Percentiles rank a stretch among this genome's conserved stretches.
Conservation (phyloP, 2,888 invertebrate species). For the Hydrotaea diabolus region DNA sequence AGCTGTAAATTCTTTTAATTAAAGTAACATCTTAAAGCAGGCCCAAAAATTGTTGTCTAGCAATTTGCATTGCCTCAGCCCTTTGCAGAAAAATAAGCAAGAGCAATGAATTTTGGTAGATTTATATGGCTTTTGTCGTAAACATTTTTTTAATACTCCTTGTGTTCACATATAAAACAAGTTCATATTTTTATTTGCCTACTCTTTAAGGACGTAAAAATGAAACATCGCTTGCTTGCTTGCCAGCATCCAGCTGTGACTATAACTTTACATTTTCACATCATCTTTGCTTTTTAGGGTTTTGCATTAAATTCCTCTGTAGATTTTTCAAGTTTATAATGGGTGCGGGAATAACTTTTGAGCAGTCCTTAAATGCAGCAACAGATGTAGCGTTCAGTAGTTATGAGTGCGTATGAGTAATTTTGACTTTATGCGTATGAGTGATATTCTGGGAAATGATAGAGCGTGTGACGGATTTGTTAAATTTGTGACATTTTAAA, state of each 20-base stretch:
- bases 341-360: neutral
- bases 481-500: neutral
- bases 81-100: neutral
- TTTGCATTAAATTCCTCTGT: neutral
- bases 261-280: conserved; percentile 12
- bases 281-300: neutral
- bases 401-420: neutral
- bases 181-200: neutral
- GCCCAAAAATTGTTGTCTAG: neutral
- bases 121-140: neutral
- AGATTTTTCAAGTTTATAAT: neutral
- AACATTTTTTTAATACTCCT: neutral
- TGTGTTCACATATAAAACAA: neutral
- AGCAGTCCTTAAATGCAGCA: neutral
- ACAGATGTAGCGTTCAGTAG: neutral
- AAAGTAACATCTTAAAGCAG: too few species aligned
- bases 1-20: too few species aligned
- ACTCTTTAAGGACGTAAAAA: neutral
- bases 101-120: neutral
- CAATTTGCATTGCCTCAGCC: neutral
- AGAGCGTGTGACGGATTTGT: neutral
- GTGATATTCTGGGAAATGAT: too few species aligned
- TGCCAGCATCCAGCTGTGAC: conserved; percentile 1
- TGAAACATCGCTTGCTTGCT: neutral
- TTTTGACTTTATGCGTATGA: neutral